Evolutionary conservation across 2,888 invertebrate genomes (phyloP).

Genomic region (Eretmocerus hayati): DNA sequence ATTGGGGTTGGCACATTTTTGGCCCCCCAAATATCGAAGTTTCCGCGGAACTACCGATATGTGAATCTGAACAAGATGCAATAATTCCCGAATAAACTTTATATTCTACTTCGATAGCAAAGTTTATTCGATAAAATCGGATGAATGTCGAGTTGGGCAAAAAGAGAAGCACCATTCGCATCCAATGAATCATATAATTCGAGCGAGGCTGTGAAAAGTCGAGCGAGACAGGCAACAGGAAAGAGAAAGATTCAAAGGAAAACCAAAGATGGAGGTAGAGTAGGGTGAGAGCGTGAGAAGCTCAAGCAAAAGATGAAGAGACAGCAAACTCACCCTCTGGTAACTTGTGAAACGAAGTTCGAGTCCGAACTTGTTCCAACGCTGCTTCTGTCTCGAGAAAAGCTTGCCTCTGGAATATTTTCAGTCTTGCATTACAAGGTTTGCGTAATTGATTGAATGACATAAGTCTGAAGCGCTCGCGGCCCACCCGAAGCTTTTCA

Average conservation of each 20-base stretch:
- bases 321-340: conserved; percentile 22
- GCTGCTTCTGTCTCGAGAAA: background rate
- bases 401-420: conserved; percentile 18
- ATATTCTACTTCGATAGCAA: no score
- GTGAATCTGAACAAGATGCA: no score
- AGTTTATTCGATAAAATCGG: no score
- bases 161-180: no score
- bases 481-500: background rate
- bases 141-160: no score
- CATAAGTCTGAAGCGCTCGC: no score
- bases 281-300: background rate
- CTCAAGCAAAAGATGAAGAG: background rate
- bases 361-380: conserved; percentile 16
- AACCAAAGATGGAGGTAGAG: background rate
- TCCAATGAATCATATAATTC: no score
- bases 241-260: background rate
- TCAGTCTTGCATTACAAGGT: conserved; percentile 14
- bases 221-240: background rate
- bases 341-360: conserved; percentile 21
- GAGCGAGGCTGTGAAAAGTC: no score
- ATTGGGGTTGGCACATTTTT: no score
- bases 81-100: no score
- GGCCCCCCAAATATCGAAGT: no score
- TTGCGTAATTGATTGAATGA: conserved; percentile 18
- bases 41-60: no score